A percentile compares a stretch with the other conserved stretches of the same genome.
These are phyloP conservation scores for Sinopyrophorus schimmeli DNA, from an alignment of 2,888 invertebrate genomes.

Conservation along the genomic window DNA sequence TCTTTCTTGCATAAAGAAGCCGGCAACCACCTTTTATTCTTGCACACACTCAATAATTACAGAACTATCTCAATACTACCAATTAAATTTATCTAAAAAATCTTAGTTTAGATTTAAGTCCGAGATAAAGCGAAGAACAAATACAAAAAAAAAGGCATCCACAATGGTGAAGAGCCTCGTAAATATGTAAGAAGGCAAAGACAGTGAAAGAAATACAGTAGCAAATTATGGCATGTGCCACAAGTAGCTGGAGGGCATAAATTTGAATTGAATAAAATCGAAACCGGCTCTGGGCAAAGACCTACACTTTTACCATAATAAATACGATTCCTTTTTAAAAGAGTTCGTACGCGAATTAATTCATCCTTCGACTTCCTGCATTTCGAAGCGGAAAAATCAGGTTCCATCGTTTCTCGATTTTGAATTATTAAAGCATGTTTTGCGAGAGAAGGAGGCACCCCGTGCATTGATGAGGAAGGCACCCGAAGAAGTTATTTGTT, in stretches of 20 bases:
- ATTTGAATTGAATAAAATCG: conserved; percentile 30
- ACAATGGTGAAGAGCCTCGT: no score
- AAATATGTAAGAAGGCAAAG: no score
- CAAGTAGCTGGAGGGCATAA: conserved; percentile 22
- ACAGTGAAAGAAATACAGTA: conserved; percentile 26
- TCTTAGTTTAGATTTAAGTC: no score
- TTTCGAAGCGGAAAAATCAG: neutral
- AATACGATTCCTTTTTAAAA: conserved; percentile 11
- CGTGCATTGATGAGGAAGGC: no score
- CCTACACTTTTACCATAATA: conserved; percentile 19
- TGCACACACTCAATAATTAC: no score
- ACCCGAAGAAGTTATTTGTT: neutral
- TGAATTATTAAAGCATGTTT: conserved; percentile 1
- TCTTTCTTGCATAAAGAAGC: no score
- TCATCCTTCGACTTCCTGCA: conserved; percentile 20
- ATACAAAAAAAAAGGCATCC: no score
- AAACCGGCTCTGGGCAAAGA: conserved; percentile 30
- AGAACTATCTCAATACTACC: no score
- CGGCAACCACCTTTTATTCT: no score
- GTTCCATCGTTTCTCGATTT: neutral
- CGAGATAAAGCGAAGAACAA: no score
- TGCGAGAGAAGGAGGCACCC: no score
- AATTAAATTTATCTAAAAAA: no score
- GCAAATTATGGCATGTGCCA: conserved; percentile 30
- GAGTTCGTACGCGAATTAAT: conserved; percentile 20